Evolutionary conservation across 2,888 invertebrate genomes (phyloP).

Genomic region (Himalopsyche anomala): DNA sequence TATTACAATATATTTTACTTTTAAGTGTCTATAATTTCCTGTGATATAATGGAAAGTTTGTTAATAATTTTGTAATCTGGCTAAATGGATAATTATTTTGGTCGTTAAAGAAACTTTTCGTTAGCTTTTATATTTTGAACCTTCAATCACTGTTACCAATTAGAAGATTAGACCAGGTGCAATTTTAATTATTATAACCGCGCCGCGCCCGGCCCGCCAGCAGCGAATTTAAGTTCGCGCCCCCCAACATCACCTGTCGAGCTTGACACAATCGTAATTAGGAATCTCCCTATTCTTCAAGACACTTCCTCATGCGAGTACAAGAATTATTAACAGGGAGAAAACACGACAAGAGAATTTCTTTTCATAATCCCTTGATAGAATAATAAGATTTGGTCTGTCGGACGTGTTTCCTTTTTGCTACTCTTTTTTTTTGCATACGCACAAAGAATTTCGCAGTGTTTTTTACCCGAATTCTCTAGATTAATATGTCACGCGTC

Average conservation of each 20-base stretch:
- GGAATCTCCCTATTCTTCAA: constrained; percentile 51
- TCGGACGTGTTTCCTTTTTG: constrained; percentile 14
- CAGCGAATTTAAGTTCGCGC: constrained; percentile 38
- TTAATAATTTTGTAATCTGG: no score
- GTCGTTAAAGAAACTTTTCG: neutral
- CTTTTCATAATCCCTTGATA: constrained; percentile 47
- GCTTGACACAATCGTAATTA: constrained; percentile 62
- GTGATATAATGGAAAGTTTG: no score
- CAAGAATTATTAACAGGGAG: constrained; percentile 48
- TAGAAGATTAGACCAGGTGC: constrained; percentile 21
- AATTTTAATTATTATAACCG: constrained; percentile 17
- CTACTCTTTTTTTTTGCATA: constrained; percentile 7
- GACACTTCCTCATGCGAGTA: constrained; percentile 45
- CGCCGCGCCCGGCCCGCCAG: neutral
- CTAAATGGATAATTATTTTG: no score
- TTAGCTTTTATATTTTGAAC: neutral
- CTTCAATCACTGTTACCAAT: constrained; percentile 7
- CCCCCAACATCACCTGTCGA: constrained; percentile 55
- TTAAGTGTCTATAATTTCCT: no score
- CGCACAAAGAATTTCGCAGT: constrained; percentile 9
- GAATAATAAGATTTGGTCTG: constrained; percentile 49
- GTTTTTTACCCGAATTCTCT: constrained; percentile 16
- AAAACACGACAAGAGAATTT: constrained; percentile 34
- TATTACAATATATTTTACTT: no score
- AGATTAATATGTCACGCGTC: constrained; percentile 31